Evolutionary conservation across 2,888 invertebrate species (phyloP).

Genomic region (Drosophila monieri): DNA sequence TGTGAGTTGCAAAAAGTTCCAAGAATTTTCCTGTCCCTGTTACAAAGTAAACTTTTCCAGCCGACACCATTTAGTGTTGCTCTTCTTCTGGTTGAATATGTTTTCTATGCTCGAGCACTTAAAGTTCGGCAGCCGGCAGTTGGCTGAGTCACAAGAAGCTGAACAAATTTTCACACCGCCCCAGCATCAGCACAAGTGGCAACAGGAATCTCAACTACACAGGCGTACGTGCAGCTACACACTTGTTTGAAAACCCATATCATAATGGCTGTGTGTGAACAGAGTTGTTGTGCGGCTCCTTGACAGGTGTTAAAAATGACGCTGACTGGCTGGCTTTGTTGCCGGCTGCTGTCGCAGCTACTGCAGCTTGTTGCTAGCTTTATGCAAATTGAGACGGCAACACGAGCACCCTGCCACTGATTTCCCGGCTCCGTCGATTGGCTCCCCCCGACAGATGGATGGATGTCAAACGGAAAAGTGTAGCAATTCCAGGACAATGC

Average conservation of each 20-base stretch:
- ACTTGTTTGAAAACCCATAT: background rate
- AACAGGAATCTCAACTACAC: constrained; percentile 28
- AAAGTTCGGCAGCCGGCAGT: constrained; percentile 51
- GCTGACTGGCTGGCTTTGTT: constrained; percentile 41
- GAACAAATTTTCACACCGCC: constrained; percentile 34
- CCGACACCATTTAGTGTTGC: constrained; percentile 29
- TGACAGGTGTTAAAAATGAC: constrained; percentile 73
- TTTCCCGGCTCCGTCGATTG: constrained; percentile 18
- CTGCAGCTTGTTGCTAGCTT: constrained; percentile 32
- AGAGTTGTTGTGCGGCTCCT: constrained; percentile 47
- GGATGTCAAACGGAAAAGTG: constrained; percentile 5
- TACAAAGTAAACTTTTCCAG: constrained; percentile 22
- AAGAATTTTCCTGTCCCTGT: background rate
- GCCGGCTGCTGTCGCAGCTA: constrained; percentile 25
- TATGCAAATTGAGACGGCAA: constrained; percentile 53
- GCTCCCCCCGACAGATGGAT: constrained; percentile 4
- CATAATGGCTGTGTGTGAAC: constrained; percentile 14
- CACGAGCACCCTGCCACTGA: constrained; percentile 14
- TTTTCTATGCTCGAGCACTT: constrained; percentile 40
- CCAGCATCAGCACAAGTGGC: constrained; percentile 9
- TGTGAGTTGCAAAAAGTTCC: background rate
- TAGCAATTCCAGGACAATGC: background rate
- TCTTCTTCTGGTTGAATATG: constrained; percentile 23
- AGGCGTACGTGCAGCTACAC: background rate
- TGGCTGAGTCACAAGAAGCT: constrained; percentile 32